A percentile compares a stretch with the other conserved stretches of the same genome.
phyloP scores from a whole-genome alignment of 1,140 invertebrate species.

The Meteorus sp. region DNA sequence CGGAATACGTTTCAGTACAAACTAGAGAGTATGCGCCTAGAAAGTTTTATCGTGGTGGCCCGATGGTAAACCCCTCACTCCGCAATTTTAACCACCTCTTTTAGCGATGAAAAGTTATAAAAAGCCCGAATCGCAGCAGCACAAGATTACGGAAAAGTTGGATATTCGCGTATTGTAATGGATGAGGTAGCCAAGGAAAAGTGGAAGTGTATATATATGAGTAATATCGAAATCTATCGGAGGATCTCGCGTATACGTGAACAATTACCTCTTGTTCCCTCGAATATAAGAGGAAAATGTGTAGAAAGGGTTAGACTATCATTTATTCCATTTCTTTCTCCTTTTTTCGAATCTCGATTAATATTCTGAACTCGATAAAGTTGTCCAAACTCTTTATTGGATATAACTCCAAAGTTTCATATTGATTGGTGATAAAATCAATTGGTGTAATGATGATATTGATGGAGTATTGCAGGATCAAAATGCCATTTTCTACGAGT shows the following conservation, averaged over 20 bases:
- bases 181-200: background rate
- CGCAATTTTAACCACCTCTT: background rate
- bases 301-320: too few species aligned
- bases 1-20: conserved; percentile 14
- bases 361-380: too few species aligned
- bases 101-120: conserved; percentile 20
- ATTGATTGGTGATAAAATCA: too few species aligned
- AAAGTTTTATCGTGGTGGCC: conserved; percentile 23
- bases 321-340: too few species aligned
- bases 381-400: too few species aligned
- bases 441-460: too few species aligned
- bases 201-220: background rate
- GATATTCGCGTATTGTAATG: background rate
- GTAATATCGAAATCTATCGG: background rate
- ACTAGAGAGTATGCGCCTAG: conserved; percentile 5
- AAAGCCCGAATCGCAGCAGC: conserved; percentile 25
- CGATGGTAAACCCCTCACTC: conserved; percentile 1
- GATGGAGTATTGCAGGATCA: too few species aligned
- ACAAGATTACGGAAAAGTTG: conserved; percentile 20
- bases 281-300: too few species aligned
- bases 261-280: too few species aligned
- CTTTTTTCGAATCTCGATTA: too few species aligned
- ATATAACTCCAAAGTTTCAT: too few species aligned
- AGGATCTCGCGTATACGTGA: background rate
- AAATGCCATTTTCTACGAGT: too few species aligned